Evolutionary conservation across 1,140 invertebrate species (phyloP).

Genomic region (Elymnias hypermnestra): DNA sequence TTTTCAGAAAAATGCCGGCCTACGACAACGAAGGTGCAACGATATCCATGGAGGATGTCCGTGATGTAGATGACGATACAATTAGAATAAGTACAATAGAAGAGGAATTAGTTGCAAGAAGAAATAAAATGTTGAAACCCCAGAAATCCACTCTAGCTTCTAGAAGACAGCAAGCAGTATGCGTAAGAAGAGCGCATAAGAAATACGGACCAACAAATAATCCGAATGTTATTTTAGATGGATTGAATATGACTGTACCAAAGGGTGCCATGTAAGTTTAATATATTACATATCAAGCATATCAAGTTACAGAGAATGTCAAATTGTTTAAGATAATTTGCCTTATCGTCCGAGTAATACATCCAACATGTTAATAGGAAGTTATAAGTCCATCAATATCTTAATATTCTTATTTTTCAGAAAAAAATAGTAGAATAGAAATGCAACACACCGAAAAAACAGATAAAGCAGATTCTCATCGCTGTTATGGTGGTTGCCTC

Average conservation of each 20-base stretch:
- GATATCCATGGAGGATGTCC: slow-evolving; percentile 62
- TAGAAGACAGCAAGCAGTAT: slow-evolving; percentile 86
- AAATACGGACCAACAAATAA: slow-evolving; percentile 89
- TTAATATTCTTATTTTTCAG: no score
- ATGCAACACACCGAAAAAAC: no score
- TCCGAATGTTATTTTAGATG: slow-evolving; percentile 90
- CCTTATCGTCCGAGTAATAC: no score
- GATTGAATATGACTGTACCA: slow-evolving; percentile 92
- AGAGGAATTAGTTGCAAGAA: slow-evolving; percentile 41
- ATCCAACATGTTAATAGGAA: no score
- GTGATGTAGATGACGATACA: slow-evolving; percentile 20
- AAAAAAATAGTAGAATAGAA: no score
- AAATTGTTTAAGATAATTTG: no score
- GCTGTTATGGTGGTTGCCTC: no score
- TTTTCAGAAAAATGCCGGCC: slow-evolving; percentile 54
- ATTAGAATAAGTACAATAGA: slow-evolving; percentile 38
- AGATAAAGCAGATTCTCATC: no score
- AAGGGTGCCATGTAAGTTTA: slow-evolving; percentile 93
- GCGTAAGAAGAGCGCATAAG: slow-evolving; percentile 88
- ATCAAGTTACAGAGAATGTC: no score
- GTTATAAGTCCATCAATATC: no score
- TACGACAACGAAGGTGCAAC: slow-evolving; percentile 67
- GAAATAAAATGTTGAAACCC: slow-evolving; percentile 68
- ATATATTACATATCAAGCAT: no score
- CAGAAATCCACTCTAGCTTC: slow-evolving; percentile 85